These are phyloP conservation scores for Desmodus rotundus DNA, from an alignment of 2,113 vertebrate species.

Conservation along the genomic window DNA sequence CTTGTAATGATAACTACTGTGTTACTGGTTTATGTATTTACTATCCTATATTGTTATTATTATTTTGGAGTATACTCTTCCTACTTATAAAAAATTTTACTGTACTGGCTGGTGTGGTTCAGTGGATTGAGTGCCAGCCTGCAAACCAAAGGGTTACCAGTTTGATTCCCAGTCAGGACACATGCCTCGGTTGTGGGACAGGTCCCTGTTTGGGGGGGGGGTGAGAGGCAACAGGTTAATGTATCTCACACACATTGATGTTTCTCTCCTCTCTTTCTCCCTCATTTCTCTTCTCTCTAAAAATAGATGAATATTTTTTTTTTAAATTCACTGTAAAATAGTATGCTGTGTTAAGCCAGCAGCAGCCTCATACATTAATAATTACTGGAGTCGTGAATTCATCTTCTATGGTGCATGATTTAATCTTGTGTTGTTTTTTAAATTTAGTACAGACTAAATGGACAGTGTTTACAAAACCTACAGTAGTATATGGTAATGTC, in stretches of 20 bases:
- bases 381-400: not conserved
- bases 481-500: not conserved
- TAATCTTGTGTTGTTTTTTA: not conserved
- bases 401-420: not conserved
- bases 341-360: not conserved
- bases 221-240: too few species aligned
- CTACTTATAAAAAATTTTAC: not conserved
- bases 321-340: not conserved
- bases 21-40: not conserved
- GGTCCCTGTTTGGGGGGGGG: too few species aligned
- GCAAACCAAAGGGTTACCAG: too few species aligned
- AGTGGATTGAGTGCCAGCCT: too few species aligned
- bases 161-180: too few species aligned
- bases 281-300: too few species aligned
- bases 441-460: not conserved
- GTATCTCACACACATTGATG: too few species aligned
- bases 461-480: too few species aligned
- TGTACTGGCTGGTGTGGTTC: too few species aligned
- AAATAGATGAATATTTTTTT: too few species aligned
- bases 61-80: not conserved
- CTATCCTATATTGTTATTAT: not conserved
- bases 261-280: too few species aligned
- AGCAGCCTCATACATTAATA: not conserved
- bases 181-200: too few species aligned
- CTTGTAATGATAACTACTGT: not conserved